Conservation (phyloP, 2,113 vertebrate species). For the Tachycineta bicolor region DNA sequence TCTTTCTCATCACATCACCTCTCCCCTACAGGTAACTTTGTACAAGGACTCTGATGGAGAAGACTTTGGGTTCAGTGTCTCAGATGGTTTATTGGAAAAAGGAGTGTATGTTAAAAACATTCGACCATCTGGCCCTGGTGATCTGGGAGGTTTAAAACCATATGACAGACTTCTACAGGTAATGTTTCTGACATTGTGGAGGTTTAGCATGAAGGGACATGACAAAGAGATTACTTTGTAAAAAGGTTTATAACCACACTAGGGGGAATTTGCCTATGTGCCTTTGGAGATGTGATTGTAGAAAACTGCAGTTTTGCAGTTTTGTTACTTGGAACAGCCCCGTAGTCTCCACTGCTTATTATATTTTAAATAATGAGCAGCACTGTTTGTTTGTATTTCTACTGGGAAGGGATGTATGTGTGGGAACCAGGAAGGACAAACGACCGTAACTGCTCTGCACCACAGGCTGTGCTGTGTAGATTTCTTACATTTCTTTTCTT, state of each 20-base stretch:
- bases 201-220: not conserved
- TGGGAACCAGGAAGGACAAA: not conserved
- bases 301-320: not conserved
- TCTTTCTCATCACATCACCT: not conserved
- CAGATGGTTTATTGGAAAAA: constrained; percentile 93
- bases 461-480: not conserved
- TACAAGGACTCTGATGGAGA: constrained; percentile 90
- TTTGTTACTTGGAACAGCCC: not conserved
- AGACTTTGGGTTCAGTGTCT: constrained; percentile 98
- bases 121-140: constrained; percentile 87
- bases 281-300: not conserved
- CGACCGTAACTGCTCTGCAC: fast-evolving
- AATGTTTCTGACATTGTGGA: not conserved
- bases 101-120: constrained; percentile 97
- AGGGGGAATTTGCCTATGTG: not conserved
- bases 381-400: not conserved
- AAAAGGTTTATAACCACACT: not conserved
- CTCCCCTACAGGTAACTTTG: constrained; percentile 83
- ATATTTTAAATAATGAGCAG: not conserved
- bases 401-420: not conserved
- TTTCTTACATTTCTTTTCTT: not conserved
- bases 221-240: not conserved
- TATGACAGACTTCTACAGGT: constrained; percentile 96
- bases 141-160: constrained; percentile 86
- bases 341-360: not conserved